These are phyloP conservation scores for Prunella fulvescens DNA, from an alignment of 2,113 vertebrate genomes.

Conservation along the genomic window DNA sequence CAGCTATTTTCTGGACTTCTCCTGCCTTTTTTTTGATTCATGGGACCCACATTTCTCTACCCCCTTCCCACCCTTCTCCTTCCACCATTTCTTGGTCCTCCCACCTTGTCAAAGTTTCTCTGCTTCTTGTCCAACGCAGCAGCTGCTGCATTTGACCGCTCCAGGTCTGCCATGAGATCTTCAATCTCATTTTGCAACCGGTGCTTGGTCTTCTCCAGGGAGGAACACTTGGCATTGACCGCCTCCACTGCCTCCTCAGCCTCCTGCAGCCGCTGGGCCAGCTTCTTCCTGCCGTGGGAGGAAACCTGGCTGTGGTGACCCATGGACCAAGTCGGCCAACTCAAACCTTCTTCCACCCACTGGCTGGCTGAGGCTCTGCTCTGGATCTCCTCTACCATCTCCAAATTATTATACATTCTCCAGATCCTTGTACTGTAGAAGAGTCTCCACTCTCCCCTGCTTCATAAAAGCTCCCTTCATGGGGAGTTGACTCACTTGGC, in stretches of 20 bases:
- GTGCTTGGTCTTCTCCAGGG: constrained; percentile 94
- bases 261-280: constrained; percentile 90
- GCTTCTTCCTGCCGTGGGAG: constrained; percentile 79
- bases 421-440: not conserved
- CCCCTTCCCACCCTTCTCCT: not conserved
- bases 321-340: not conserved
- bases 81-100: not conserved
- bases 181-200: constrained; percentile 93
- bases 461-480: not conserved
- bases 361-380: not conserved
- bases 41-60: not conserved
- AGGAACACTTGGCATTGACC: constrained; percentile 90
- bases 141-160: constrained; percentile 78
- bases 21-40: not conserved
- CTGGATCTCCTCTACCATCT: not conserved
- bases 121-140: constrained; percentile 90
- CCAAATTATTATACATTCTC: not conserved
- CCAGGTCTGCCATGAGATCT: constrained; percentile 90
- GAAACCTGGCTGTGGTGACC: not conserved
- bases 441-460: not conserved
- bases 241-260: constrained; percentile 87
- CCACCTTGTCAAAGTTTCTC: constrained; percentile 85
- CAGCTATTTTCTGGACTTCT: not conserved
- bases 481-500: not conserved
- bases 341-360: not conserved